Percentiles rank a stretch among this genome's conserved stretches.
phyloP scores from a whole-genome alignment of 2,113 vertebrate genomes.

The Atrichornis clamosus region DNA sequence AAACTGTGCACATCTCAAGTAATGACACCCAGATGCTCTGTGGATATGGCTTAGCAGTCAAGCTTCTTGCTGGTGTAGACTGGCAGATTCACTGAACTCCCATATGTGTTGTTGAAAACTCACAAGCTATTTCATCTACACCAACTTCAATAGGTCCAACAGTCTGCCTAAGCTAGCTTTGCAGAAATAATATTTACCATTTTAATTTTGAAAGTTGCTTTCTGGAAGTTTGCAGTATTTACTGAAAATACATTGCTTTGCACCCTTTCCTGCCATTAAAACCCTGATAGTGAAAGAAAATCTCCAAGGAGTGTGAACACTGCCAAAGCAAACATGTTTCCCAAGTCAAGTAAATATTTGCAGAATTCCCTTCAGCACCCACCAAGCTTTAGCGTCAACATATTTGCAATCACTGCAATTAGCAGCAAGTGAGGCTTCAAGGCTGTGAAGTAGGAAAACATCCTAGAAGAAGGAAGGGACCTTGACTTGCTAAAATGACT shows the following conservation, averaged over 20 bases:
- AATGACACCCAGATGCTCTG: slow-evolving; percentile 31
- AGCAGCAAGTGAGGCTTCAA: slow-evolving; percentile 4
- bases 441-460: not conserved
- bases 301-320: not conserved
- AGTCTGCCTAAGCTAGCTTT: not conserved
- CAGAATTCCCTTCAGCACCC: not conserved
- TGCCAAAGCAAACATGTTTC: not conserved
- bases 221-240: not conserved
- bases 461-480: slow-evolving; percentile 13
- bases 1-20: slow-evolving; percentile 8
- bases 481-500: slow-evolving; percentile 44
- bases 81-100: not conserved
- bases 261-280: not conserved
- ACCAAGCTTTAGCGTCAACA: not conserved
- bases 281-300: not conserved
- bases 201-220: not conserved
- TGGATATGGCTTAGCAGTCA: slow-evolving; percentile 1
- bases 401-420: slow-evolving; percentile 12
- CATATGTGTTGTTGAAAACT: not conserved
- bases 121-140: not conserved
- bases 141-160: not conserved
- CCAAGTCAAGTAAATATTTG: slow-evolving; percentile 21
- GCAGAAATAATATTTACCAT: not conserved
- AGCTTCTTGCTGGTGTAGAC: not conserved
- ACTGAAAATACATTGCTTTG: not conserved